A percentile compares a stretch with the other conserved stretches of the same genome.
Conservation (phyloP, 1,140 invertebrate genomes). For the Drosophila orosa region DNA sequence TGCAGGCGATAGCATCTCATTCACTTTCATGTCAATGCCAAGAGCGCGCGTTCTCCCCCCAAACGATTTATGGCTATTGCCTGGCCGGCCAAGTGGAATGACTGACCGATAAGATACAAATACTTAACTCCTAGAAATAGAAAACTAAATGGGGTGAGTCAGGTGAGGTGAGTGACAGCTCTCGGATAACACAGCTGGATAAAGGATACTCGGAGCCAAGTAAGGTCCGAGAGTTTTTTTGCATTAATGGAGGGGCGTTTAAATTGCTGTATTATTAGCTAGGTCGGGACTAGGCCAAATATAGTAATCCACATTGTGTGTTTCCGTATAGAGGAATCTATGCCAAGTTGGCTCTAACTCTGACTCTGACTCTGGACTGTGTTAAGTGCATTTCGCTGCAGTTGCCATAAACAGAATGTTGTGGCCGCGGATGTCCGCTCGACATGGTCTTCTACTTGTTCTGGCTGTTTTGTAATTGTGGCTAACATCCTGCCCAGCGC, state of each 20-base stretch:
- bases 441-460: conserved; percentile 44
- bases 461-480: background rate
- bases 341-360: conserved; percentile 28
- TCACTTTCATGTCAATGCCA: conserved; percentile 42
- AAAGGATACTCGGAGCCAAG: conserved; percentile 7
- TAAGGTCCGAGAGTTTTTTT: conserved; percentile 1
- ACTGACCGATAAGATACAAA: conserved; percentile 54
- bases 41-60: conserved; percentile 7
- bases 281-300: conserved; percentile 24
- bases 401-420: conserved; percentile 38
- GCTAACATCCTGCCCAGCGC: conserved; percentile 30
- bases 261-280: conserved; percentile 30
- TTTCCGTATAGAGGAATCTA: conserved; percentile 27
- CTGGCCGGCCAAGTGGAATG: conserved; percentile 6
- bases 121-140: conserved; percentile 1
- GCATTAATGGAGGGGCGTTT: conserved; percentile 30
- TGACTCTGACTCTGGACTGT: background rate
- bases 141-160: conserved; percentile 7
- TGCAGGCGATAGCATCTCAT: conserved; percentile 40
- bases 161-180: conserved; percentile 12
- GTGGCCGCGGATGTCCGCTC: conserved; percentile 42
- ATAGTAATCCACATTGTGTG: conserved; percentile 24
- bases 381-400: conserved; percentile 34
- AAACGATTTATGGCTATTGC: conserved; percentile 51
- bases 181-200: conserved; percentile 10